Base-by-base conservation (phyloP, 1,140 invertebrate genomes). In the Bombyx mandarina region DNA sequence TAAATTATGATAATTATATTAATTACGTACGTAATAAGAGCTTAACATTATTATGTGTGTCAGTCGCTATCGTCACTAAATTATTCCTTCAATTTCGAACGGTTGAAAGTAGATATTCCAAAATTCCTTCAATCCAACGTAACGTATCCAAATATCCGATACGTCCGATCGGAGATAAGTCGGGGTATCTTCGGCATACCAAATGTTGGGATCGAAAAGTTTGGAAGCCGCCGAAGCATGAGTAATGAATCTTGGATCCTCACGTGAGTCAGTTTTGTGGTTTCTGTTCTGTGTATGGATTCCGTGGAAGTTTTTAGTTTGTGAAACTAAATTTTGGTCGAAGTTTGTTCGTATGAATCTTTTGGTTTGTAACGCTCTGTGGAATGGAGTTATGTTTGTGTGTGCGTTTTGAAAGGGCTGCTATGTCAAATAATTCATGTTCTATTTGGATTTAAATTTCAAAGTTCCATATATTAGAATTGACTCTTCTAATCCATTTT, bases 181-280 rank as follows among this genome's bases (percentile, higher is more conserved):
- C 65, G 51, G 54, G 42, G 51, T 65, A 65, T 59, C 58, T 69
- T 69, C 54, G 61, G 61, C 63, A 65, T 68, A 65, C 63, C 61
- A 65, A 65, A 63, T 61, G 56, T 58, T 50, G 54, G 61, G 63
- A 57, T 58, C 53, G 50, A 50, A 56, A 69, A 69, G 63, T 69
- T 69, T 63, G 59, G 46, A 53, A 47, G 55, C 52, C 56, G 63
- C 52, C 56, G 49, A 50, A 43, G 66, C 63, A 69, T 69, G 59
- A 65, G 58, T 63, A 65, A 69, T 69, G 61, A 60, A 43, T 52
- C 45, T 56, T n/a, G 46, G 26, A 35, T 35, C 26, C 26, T 35
- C 26, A 35, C 26, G 26, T 35, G 26, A 35, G 26, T 49, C 22
- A 49, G 48, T 49, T 49, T 49, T 49, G 12, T 18, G 48, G n/a